Percentiles rank a stretch among this genome's conserved stretches.
Conservation (phyloP, 2,113 vertebrate species). For the Cynoglossus semilaevis region DNA sequence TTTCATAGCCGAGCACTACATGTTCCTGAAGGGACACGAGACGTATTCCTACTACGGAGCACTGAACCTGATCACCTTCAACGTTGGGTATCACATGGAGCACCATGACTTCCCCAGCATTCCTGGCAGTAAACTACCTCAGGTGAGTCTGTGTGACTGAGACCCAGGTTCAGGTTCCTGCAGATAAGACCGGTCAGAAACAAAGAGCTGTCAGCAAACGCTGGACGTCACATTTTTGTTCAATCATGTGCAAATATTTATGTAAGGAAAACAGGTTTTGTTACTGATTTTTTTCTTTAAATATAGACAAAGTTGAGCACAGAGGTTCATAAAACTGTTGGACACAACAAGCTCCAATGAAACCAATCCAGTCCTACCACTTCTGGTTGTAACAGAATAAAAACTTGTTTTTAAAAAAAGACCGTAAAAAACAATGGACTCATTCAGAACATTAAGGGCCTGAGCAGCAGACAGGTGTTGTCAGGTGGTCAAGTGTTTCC, state of each 20-base stretch:
- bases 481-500: too few species aligned
- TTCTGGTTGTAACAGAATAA: neutral
- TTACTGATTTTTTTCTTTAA: conserved; percentile 44
- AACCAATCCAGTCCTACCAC: neutral
- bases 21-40: conserved; percentile 94
- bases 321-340: neutral
- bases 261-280: conserved; percentile 20
- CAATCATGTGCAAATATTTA: conserved; percentile 30
- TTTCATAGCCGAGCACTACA: conserved; percentile 97
- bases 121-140: conserved; percentile 88
- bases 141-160: conserved; percentile 74
- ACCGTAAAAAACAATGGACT: neutral
- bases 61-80: conserved; percentile 94
- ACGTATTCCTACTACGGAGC: conserved; percentile 97
- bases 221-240: neutral
- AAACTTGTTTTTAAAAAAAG: neutral
- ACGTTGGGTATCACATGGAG: conserved; percentile 96
- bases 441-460: too few species aligned
- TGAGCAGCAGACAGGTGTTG: too few species aligned
- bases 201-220: neutral
- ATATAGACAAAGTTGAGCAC: neutral
- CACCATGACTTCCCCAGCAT: conserved; percentile 99
- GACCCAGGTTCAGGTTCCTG: neutral
- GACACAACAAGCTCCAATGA: neutral
- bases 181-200: conserved; percentile 16